Percentiles rank a stretch among this genome's conserved stretches.
Evolutionary conservation across 1,140 invertebrate genomes (phyloP).

Genomic region (Hestina assimilis): DNA sequence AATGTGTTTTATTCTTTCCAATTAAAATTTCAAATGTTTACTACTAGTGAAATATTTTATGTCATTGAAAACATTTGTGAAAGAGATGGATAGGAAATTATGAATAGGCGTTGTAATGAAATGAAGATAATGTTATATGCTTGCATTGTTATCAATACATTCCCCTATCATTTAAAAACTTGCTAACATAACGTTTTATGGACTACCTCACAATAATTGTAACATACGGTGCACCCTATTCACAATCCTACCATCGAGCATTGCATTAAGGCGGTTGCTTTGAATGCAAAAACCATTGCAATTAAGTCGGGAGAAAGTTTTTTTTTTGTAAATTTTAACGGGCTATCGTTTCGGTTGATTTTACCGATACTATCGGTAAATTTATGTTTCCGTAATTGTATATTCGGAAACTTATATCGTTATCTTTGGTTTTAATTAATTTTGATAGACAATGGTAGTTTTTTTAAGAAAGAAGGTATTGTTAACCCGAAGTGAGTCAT

Average conservation of each 20-base stretch:
- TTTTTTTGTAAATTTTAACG: constrained; percentile 16
- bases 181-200: constrained; percentile 14
- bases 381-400: constrained; percentile 13
- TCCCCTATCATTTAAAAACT: constrained; percentile 18
- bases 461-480: background rate
- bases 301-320: constrained; percentile 17
- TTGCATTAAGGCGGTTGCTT: constrained; percentile 18
- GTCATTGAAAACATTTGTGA: too few species aligned
- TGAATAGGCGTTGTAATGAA: background rate
- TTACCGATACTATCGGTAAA: constrained; percentile 13
- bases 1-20: too few species aligned
- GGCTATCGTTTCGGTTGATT: constrained; percentile 4
- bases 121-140: constrained; percentile 1
- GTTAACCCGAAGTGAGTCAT: background rate
- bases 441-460: background rate
- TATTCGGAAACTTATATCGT: constrained; percentile 1
- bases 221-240: constrained; percentile 17
- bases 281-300: constrained; percentile 17
- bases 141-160: constrained; percentile 3
- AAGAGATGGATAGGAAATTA: constrained; percentile 9
- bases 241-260: constrained; percentile 14
- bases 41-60: too few species aligned
- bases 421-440: constrained; percentile 3
- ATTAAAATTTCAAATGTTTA: too few species aligned
- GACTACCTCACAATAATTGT: constrained; percentile 14